Conservation (phyloP, 2,797 vertebrate species). For the Esox lucius region DNA sequence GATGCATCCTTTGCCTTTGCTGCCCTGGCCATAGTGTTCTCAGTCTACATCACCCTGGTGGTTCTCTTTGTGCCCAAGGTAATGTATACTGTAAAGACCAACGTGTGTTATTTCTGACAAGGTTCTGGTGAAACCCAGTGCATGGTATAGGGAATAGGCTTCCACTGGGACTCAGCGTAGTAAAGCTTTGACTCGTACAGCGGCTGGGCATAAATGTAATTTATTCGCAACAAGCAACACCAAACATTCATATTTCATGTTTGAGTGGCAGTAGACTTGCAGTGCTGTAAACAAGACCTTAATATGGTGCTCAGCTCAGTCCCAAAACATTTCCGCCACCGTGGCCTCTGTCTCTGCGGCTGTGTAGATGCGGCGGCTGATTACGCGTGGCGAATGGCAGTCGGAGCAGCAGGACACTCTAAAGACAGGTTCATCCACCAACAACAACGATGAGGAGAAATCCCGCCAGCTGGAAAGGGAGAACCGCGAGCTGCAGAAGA, state of each 20-base stretch:
- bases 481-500: constrained; percentile 92
- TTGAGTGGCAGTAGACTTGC: background rate
- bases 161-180: background rate
- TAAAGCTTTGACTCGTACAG: too few relatives aligned
- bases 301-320: background rate
- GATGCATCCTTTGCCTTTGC: constrained; percentile 84
- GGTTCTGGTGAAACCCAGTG: background rate
- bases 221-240: too few relatives aligned
- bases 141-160: background rate
- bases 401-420: constrained; percentile 97
- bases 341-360: background rate
- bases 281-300: background rate
- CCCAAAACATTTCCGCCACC: background rate
- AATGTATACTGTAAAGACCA: background rate
- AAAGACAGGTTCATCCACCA: constrained; percentile 94
- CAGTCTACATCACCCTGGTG: constrained; percentile 83
- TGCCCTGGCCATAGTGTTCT: constrained; percentile 82
- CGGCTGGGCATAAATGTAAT: too few relatives aligned
- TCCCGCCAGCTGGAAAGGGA: constrained; percentile 91
- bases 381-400: constrained; percentile 96
- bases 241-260: too few relatives aligned
- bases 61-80: constrained; percentile 87
- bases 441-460: constrained; percentile 98
- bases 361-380: constrained; percentile 88
- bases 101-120: background rate